Base-by-base conservation (phyloP, 2,113 vertebrate species). In the Struthio camelus region DNA sequence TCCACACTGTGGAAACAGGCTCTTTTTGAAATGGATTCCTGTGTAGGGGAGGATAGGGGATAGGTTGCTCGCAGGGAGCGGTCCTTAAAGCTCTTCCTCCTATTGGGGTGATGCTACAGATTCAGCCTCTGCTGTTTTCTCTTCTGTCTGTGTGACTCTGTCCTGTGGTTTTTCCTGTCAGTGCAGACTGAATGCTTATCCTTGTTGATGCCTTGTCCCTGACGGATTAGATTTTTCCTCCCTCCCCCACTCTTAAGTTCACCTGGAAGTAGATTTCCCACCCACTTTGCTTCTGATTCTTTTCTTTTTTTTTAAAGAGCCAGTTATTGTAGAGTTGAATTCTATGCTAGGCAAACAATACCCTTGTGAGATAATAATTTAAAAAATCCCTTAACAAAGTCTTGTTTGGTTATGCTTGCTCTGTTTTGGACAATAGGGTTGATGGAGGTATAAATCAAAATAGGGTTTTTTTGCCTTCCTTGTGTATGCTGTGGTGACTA, bases 51-150 rank as follows among this genome's bases (percentile, higher is more conserved):
- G 0, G 40, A 18, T 23, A 44, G n/a, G 20, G 66, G 27, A 7
- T 2, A 7, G 18, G 16, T 24, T 24, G 20, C 3, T 32, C 1
- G 5, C 58, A 25, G 30, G 17, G 8, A 1, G 0, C 0, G 0
- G 66, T 36, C 65, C 25, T 42, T 44, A 16, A n/a, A 1, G 3
- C 44, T 8, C 10, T 12, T 40, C 40, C 34, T 65, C 8, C 18
- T 22, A 3, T 18, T 5, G 22, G 25, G 34, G 27, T 19, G 19
- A 9, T 11, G 11, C 79, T 30, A 0, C 5, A 48, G 34, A 25
- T 11, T 5, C 14, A 1, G 25, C 9, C 65, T 65, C 72, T 54
- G 51, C 58, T 12, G 11, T 36, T 42, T 22, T 20, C 17, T 22
- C 67, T 44, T 71, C 16, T 54, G 24, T 20, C 40, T 11, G 36